Conservation (phyloP, 2,113 vertebrate genomes). For the Corvus cornix region DNA sequence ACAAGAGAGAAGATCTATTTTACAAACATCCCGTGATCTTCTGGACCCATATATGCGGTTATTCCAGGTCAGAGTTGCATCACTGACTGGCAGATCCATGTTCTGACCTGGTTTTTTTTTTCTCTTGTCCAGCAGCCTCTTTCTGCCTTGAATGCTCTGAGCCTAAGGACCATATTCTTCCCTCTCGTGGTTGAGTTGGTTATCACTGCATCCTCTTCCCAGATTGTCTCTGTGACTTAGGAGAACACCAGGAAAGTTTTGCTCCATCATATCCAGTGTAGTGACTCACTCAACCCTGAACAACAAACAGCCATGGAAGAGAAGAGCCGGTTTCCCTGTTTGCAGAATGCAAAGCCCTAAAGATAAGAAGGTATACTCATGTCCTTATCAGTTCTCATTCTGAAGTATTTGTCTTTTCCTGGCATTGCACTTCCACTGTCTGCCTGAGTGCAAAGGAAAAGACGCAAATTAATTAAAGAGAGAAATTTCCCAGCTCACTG, state of each 20-base stretch:
- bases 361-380: background rate
- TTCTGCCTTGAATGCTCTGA: background rate
- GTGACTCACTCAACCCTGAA: background rate
- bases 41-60: conserved; percentile 44
- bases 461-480: background rate
- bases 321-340: background rate
- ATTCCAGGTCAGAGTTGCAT: conserved; percentile 63
- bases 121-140: background rate
- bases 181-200: background rate
- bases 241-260: background rate
- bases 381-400: background rate
- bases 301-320: background rate
- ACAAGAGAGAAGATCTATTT: conserved; percentile 64
- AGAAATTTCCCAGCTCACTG: background rate
- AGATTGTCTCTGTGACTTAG: background rate
- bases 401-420: background rate
- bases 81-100: conserved; percentile 12
- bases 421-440: background rate
- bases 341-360: background rate
- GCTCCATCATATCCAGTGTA: background rate
- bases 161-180: background rate
- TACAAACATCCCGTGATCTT: conserved; percentile 67
- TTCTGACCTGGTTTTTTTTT: conserved; percentile 14
- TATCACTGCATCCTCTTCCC: background rate
- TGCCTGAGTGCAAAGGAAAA: background rate